These are phyloP conservation scores for Mycteria americana DNA, from an alignment of 2,797 vertebrate species.

Conservation along the genomic window DNA sequence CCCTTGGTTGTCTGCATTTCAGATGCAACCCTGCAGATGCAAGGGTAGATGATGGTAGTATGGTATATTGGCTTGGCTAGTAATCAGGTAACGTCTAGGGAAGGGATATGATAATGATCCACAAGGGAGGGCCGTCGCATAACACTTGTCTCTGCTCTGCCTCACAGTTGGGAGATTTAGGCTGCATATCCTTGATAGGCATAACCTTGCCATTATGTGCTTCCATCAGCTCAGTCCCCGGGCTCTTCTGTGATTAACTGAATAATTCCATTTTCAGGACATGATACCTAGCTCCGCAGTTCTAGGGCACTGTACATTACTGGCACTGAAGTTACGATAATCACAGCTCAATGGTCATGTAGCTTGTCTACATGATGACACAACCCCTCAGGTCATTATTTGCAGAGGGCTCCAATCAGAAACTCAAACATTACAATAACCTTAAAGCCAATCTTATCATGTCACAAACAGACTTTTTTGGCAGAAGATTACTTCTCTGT, in stretches of 20 bases:
- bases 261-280: slow-evolving; percentile 52
- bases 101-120: background rate
- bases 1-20: background rate
- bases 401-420: background rate
- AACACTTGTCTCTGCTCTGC: background rate
- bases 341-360: background rate
- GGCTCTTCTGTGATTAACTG: background rate
- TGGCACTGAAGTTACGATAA: background rate
- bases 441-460: slow-evolving; percentile 10
- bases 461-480: background rate
- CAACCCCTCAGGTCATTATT: slow-evolving; percentile 10
- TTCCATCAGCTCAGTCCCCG: background rate
- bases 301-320: background rate
- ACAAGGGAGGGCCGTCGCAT: background rate
- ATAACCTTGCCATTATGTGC: background rate
- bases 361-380: background rate
- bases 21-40: background rate
- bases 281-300: slow-evolving; percentile 10
- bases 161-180: background rate
- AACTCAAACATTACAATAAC: background rate
- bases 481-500: background rate
- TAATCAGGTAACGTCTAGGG: background rate
- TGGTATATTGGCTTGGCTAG: background rate
- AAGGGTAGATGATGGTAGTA: background rate
- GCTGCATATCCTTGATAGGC: background rate